A percentile compares a stretch with the other conserved stretches of the same genome.
Conservation (phyloP, 2,888 invertebrate species). For the Chymomyza amoena region DNA sequence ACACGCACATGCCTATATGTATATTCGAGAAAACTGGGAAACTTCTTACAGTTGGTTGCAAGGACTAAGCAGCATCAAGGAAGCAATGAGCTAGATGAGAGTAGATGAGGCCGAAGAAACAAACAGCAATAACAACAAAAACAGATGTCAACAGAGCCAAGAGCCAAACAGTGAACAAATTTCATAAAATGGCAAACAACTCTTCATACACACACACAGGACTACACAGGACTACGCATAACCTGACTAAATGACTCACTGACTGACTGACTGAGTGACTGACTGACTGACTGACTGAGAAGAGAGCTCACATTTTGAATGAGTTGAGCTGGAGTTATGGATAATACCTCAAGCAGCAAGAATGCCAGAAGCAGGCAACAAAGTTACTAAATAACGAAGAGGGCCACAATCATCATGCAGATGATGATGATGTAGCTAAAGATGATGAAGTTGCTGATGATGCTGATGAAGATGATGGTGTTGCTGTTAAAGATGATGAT, state of each 20-base stretch:
- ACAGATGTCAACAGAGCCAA: slow-evolving; percentile 1
- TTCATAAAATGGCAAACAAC: neutral
- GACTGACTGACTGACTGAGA: neutral
- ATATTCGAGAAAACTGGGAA: neutral
- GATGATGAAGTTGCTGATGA: slow-evolving; percentile 9
- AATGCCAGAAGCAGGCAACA: neutral
- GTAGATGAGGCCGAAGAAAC: slow-evolving; percentile 3
- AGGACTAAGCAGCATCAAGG: neutral
- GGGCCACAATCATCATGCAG: neutral
- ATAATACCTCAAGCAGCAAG: neutral
- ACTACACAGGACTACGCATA: slow-evolving; percentile 18
- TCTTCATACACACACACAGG: neutral
- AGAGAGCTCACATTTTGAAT: neutral
- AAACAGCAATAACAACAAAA: slow-evolving; percentile 28
- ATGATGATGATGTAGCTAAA: slow-evolving; percentile 4
- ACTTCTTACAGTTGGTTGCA: neutral
- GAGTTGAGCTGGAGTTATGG: neutral
- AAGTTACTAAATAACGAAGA: neutral
- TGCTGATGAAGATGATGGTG: neutral
- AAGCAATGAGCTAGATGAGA: neutral
- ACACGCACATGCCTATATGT: neutral
- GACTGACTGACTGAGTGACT: neutral
- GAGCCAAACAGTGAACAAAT: neutral
- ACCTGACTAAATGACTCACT: slow-evolving; percentile 3
- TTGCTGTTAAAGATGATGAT: slow-evolving; percentile 1